Conservation (phyloP, 2,113 vertebrate species). For the Romanogobio albipinnatus region DNA sequence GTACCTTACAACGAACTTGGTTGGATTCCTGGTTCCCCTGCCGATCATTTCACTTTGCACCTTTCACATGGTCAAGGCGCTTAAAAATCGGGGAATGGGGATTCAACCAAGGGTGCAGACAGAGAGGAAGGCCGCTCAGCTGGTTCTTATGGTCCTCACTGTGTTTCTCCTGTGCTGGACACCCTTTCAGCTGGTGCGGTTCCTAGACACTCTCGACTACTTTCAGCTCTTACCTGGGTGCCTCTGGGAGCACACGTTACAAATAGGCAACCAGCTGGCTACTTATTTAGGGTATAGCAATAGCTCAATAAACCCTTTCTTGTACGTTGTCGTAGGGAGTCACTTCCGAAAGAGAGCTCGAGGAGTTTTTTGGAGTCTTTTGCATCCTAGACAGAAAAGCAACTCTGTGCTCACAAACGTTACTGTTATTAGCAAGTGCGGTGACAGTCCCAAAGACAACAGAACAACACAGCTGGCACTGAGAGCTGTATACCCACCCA, state of each 20-base stretch:
- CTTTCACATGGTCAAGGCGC: slow-evolving; percentile 61
- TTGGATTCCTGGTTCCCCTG: slow-evolving; percentile 70
- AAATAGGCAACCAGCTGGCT: slow-evolving; percentile 74
- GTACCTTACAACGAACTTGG: slow-evolving; percentile 62
- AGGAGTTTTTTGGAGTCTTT: slow-evolving; percentile 70
- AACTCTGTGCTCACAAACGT: slow-evolving; percentile 30
- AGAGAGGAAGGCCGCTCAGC: slow-evolving; percentile 77
- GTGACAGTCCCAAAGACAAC: slow-evolving; percentile 45
- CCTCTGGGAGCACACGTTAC: slow-evolving; percentile 61
- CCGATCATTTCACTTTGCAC: slow-evolving; percentile 65
- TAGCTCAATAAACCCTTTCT: slow-evolving; percentile 86
- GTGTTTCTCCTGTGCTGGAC: slow-evolving; percentile 86
- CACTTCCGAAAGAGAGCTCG: slow-evolving; percentile 81
- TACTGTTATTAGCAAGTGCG: slow-evolving; percentile 54
- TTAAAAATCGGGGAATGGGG: slow-evolving; percentile 65
- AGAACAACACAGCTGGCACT: not conserved
- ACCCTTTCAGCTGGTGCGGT: slow-evolving; percentile 79
- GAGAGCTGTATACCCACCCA: not conserved
- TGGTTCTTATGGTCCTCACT: slow-evolving; percentile 82
- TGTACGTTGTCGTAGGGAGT: slow-evolving; percentile 86
- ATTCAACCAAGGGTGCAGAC: slow-evolving; percentile 71
- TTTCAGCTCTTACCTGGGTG: slow-evolving; percentile 59
- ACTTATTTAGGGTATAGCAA: slow-evolving; percentile 80
- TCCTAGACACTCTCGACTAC: slow-evolving; percentile 77
- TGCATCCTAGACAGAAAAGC: slow-evolving; percentile 55